Evolutionary conservation across 2,888 invertebrate species (phyloP), one percentile per base, ranked within the genome.

Genomic region (Notodonta dromedarius): DNA sequence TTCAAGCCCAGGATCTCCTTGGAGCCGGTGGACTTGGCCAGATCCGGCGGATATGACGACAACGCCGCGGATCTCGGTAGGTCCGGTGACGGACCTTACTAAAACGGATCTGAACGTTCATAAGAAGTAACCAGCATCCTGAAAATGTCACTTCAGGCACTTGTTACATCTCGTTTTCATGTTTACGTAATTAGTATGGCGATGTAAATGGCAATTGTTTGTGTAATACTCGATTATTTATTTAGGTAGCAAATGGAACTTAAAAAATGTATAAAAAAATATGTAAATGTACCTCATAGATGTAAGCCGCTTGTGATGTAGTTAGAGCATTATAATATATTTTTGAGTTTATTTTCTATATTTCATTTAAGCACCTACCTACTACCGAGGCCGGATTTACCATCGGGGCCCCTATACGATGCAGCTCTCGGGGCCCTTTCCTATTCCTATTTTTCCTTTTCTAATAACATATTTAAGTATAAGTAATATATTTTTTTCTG

Each of bases 1-100:
- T 96, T 95, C 88, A 94, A 94, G 75, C 96, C 96, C 16, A 94
- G 94, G 74, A 95, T 96, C 74, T 94, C 95, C 1, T 88, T 92
- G 65, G 90, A 91, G 65, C 85, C 88, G 0, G 87, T 80, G 7
- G 87, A 86, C 8, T 69, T 80, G 2, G 72, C 73, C 5, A 68
- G 84, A 0, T 71, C 79, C 0, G 79, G 74, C 3, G 85, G 90
- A 0, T 90, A 91, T 56, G 90, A 90, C 48, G 89, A 87, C 51
- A 89, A 90, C 67, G 88, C 89, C 0, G 71, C 85, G 0, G 84
- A 89, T 63, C 70, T 87, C 2, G 70, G 73, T 16, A 81, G 87
- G 24, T 84, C 87, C 46, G 80, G 65, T 2, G 86, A 84, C 56
- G 91, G 90, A 67, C 88, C 90, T 59, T 93, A 91, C 61, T 90